Percentiles rank a stretch among this genome's conserved stretches.
phyloP scores from a whole-genome alignment of 2,888 invertebrate species.

The Serrognathus titanus region DNA sequence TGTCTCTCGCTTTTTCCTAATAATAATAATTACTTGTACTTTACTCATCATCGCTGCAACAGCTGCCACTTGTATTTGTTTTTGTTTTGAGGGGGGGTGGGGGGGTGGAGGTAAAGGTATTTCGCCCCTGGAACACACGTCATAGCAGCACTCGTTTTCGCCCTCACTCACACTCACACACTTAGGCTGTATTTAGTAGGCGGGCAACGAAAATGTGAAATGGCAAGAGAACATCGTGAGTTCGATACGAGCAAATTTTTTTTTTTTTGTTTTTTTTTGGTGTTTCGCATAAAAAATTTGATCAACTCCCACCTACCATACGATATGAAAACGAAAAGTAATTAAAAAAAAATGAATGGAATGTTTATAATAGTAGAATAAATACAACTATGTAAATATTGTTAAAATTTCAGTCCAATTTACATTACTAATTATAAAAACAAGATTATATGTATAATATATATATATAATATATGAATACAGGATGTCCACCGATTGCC shows the following conservation, averaged over 20 bases:
- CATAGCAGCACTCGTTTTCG: not conserved
- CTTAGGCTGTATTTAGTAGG: conserved; percentile 12
- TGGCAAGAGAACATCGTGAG: not conserved
- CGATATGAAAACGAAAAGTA: not conserved
- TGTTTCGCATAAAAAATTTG: too few relatives aligned
- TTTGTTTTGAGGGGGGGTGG: not conserved
- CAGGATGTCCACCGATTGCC: too few relatives aligned
- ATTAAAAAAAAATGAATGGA: conserved; percentile 3
- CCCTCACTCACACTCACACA: not conserved
- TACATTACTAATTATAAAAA: conserved; percentile 21
- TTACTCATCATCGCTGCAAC: too few relatives aligned
- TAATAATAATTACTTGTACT: too few relatives aligned
- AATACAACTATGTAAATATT: conserved; percentile 14
- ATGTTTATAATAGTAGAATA: conserved; percentile 11
- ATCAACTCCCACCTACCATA: not conserved
- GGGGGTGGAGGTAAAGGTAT: not conserved
- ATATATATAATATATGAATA: conserved; percentile 2
- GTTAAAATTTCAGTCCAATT: conserved; percentile 28
- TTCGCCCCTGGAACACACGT: not conserved
- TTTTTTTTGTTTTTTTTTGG: too few relatives aligned
- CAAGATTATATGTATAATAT: conserved; percentile 9
- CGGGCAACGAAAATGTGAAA: conserved; percentile 13
- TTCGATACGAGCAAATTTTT: too few relatives aligned
- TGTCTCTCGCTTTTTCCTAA: too few relatives aligned
- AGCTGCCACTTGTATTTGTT: not conserved